These are phyloP conservation scores for Chloroceryle amazona DNA, from an alignment of 2,797 vertebrate species.

Conservation along the genomic window DNA sequence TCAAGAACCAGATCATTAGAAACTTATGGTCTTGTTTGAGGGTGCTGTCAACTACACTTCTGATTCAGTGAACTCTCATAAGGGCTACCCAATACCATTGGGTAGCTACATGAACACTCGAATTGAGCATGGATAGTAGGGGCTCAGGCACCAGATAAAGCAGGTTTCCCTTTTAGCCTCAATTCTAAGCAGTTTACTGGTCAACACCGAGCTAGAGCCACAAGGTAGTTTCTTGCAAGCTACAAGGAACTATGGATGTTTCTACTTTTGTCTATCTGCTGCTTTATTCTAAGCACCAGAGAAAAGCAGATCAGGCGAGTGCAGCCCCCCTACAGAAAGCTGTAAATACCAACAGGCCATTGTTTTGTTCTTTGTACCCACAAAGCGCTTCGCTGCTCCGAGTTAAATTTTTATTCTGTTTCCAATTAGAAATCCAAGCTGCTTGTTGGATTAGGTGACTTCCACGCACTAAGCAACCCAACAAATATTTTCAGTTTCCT, in stretches of 20 bases:
- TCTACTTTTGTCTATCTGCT: neutral
- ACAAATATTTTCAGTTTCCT: neutral
- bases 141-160: neutral
- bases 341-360: neutral
- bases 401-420: neutral
- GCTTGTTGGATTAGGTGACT: neutral
- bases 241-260: neutral
- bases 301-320: neutral
- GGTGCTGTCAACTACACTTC: neutral
- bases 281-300: neutral
- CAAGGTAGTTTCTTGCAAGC: neutral
- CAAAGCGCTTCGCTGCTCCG: accelerated
- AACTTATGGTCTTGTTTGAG: neutral
- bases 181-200: neutral
- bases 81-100: neutral
- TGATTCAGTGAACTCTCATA: neutral
- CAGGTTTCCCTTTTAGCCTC: neutral
- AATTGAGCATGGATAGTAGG: neutral
- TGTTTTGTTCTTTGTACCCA: neutral
- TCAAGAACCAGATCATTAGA: neutral
- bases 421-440: slow-evolving; percentile 5
- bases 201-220: neutral
- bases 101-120: neutral
- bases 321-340: neutral
- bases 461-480: neutral